phyloP scores from a whole-genome alignment of 2,797 vertebrate genomes.

The Sebastes matsubarae region DNA sequence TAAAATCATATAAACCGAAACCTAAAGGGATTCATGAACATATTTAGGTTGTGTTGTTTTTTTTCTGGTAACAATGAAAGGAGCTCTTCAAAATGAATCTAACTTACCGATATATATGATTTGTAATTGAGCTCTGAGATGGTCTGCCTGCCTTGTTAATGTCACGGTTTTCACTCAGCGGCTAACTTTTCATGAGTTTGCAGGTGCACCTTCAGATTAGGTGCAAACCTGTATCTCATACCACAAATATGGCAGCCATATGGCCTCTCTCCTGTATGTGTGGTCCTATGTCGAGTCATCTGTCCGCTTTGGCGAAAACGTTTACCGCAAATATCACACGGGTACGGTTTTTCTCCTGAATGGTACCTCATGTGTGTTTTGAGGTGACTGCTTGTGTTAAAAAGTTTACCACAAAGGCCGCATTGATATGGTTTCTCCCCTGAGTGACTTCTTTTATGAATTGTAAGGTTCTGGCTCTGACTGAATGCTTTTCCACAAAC shows the following conservation, averaged over 20 bases:
- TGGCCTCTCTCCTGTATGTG: conserved; percentile 31
- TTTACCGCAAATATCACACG: conserved; percentile 44
- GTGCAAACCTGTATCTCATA: conserved; percentile 43
- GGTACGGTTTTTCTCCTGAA: conserved; percentile 40
- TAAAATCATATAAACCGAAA: background rate
- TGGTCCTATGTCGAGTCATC: conserved; percentile 42
- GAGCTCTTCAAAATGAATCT: background rate
- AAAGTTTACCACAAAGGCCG: conserved; percentile 40
- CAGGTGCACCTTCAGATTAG: conserved; percentile 38
- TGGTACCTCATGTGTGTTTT: conserved; percentile 55
- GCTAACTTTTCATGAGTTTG: conserved; percentile 9
- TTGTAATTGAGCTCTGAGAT: background rate
- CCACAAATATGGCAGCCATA: conserved; percentile 47
- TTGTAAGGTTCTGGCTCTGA: conserved; percentile 47
- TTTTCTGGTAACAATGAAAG: background rate
- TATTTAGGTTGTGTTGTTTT: background rate
- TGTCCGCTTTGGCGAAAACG: conserved; percentile 34
- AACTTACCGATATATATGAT: background rate
- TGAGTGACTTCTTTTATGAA: conserved; percentile 44
- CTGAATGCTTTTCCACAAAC: conserved; percentile 46
- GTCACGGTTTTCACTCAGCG: background rate
- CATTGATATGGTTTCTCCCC: conserved; percentile 47
- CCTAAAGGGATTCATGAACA: background rate
- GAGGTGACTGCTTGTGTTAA: conserved; percentile 27
- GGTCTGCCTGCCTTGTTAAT: background rate